A percentile compares a stretch with the other conserved stretches of the same genome.
Evolutionary conservation across 2,113 vertebrate species (phyloP).

Genomic region (Plecturocebus donacophilus): DNA sequence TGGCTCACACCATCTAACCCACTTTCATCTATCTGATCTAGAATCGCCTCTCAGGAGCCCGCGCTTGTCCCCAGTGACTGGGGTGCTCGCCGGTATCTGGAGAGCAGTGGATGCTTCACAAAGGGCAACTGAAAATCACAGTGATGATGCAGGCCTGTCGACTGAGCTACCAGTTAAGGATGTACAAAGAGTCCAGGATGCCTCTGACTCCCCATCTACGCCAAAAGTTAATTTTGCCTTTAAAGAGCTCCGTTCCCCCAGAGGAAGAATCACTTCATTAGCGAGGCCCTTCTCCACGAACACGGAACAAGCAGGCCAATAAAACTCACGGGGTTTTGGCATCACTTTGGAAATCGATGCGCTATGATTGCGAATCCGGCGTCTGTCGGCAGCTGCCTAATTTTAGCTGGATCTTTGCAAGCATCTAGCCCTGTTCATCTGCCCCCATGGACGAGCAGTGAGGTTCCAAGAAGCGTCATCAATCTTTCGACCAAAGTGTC

Average conservation of each 20-base stretch:
- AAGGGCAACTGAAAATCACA: no score
- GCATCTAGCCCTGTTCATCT: not conserved
- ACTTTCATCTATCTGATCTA: not conserved
- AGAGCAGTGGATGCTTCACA: not conserved
- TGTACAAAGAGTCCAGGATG: not conserved
- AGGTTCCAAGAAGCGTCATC: conserved; percentile 69
- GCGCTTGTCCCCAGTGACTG: fast-evolving
- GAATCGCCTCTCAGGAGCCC: not conserved
- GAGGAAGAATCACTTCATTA: not conserved
- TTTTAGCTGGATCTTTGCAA: conserved; percentile 28
- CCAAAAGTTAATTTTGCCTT: not conserved
- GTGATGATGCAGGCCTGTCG: not conserved
- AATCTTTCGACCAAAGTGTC: conserved; percentile 83
- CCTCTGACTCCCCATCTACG: not conserved
- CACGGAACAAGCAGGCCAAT: not conserved
- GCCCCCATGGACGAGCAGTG: not conserved
- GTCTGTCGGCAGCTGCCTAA: conserved; percentile 59
- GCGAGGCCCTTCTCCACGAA: not conserved
- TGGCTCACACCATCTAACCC: not conserved
- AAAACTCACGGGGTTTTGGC: conserved; percentile 34
- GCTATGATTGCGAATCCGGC: conserved; percentile 65
- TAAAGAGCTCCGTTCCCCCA: not conserved
- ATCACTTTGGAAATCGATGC: conserved; percentile 65
- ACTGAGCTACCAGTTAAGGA: not conserved
- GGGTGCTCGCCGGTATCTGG: fast-evolving